Evolutionary conservation across 2,888 invertebrate species (phyloP).

Genomic region (Julus scandinavius): DNA sequence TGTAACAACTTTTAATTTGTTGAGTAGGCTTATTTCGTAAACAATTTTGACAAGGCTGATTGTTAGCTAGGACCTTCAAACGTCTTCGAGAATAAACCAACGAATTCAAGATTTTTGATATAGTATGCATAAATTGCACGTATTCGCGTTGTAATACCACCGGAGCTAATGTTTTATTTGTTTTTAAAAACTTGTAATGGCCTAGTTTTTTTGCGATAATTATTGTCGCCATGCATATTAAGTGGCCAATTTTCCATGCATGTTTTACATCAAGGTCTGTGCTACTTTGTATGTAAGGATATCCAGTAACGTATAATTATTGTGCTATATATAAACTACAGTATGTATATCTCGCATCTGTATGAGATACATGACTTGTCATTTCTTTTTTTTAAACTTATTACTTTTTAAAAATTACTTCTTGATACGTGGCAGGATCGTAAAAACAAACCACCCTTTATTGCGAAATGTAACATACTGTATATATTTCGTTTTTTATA

Average conservation of each 20-base stretch:
- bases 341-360: background rate
- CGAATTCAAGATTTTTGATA: slow-evolving; percentile 7
- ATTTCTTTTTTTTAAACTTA: background rate
- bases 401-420: background rate
- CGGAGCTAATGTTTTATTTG: slow-evolving; percentile 16
- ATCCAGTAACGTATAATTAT: background rate
- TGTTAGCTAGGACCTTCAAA: slow-evolving; percentile 25
- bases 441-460: background rate
- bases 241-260: slow-evolving; percentile 9
- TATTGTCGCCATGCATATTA: slow-evolving; percentile 26
- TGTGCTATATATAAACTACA: background rate
- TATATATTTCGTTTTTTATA: background rate
- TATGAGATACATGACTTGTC: background rate
- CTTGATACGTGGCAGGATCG: background rate
- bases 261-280: slow-evolving; percentile 8
- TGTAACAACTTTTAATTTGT: background rate
- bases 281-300: slow-evolving; percentile 33
- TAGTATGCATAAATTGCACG: background rate
- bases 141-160: slow-evolving; percentile 2
- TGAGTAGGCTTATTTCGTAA: slow-evolving; percentile 15
- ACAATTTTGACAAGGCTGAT: slow-evolving; percentile 33
- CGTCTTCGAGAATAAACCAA: slow-evolving; percentile 16
- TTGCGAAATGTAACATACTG: background rate
- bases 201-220: background rate
- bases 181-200: slow-evolving; percentile 12